Percentiles rank a stretch among this genome's conserved stretches.
phyloP scores from a whole-genome alignment of 2,888 invertebrate species.

The Pherbina coryleti region DNA sequence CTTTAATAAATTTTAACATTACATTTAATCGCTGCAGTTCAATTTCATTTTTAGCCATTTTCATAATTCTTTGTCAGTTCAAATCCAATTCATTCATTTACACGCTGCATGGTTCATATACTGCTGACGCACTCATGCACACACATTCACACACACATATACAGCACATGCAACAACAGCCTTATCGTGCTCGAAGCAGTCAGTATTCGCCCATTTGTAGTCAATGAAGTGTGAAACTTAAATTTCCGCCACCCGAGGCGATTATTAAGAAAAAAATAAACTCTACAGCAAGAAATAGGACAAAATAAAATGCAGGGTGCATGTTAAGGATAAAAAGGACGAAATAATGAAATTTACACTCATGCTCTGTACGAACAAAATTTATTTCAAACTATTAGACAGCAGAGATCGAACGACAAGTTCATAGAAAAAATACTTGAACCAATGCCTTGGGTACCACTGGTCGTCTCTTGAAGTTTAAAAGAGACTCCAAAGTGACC shows the following conservation, averaged over 20 bases:
- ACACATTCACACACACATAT: background rate
- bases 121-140: background rate
- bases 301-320: too few relatives aligned
- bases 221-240: conserved; percentile 31
- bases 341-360: background rate
- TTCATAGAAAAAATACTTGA: too few relatives aligned
- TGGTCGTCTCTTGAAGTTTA: too few relatives aligned
- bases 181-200: conserved; percentile 17
- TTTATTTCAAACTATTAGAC: background rate
- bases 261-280: background rate
- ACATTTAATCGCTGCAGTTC: conserved; percentile 4
- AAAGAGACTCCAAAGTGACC: too few relatives aligned
- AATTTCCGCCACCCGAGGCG: background rate
- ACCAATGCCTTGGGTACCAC: too few relatives aligned
- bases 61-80: background rate
- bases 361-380: background rate
- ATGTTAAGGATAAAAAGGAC: background rate
- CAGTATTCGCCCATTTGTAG: conserved; percentile 26
- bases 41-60: conserved; percentile 24
- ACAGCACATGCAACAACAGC: background rate
- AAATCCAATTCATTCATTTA: conserved; percentile 25
- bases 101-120: conserved; percentile 9
- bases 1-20: conserved; percentile 18
- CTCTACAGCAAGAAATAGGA: background rate
- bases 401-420: too few relatives aligned